Base-by-base conservation (phyloP, 2,888 invertebrate species). In the Hirtodrosophila alboralis region DNA sequence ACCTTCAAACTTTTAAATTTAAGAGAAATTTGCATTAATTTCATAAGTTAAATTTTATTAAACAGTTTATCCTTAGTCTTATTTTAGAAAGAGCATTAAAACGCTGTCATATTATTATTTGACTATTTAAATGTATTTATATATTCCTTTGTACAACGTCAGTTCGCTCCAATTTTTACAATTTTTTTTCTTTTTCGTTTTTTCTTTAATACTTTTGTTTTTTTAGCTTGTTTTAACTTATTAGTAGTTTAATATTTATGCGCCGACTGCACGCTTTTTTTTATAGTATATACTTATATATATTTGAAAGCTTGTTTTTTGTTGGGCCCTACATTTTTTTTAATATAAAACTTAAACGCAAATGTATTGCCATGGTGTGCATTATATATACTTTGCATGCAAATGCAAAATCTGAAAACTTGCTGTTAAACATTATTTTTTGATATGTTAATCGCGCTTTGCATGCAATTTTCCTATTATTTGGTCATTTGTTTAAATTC, bases 391-490 rank as follows among this genome's bases (percentile, higher is more conserved):
- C 16, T 12, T 31, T 59, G 65, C 59, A 58, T 75, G 71, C 59
- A 48, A 65, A 54, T 48, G 59, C 36, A 40, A 57, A 56, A 65
- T 56, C 59, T 71, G 63, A 45, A 83, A 84, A 79, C 60, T 72
- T 69, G 72, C 65, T 74, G 79, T 75, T 57, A 78, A 79, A 80
- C 78, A 81, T 56, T 77, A 59, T 59, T 56, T n/a, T 80, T 83
- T 83, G 80, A 83, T 84, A 84, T 81, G 81, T 84, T 81, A 86
- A 81, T 77, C 75, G 81, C 53, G 64, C 43, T 52, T 49, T 60
- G 76, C 86, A 87, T 84, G 84, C 86, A 75, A 88, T 76, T 87
- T 77, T 74, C 75, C 59, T 81, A 77, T 87, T 87, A 87, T 75
- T 68, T 62, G 75, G 70, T 81, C 80, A 75, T 78, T 80, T 79